Conservation (phyloP, 2,888 invertebrate species). For the Lumbricus terrestris region DNA sequence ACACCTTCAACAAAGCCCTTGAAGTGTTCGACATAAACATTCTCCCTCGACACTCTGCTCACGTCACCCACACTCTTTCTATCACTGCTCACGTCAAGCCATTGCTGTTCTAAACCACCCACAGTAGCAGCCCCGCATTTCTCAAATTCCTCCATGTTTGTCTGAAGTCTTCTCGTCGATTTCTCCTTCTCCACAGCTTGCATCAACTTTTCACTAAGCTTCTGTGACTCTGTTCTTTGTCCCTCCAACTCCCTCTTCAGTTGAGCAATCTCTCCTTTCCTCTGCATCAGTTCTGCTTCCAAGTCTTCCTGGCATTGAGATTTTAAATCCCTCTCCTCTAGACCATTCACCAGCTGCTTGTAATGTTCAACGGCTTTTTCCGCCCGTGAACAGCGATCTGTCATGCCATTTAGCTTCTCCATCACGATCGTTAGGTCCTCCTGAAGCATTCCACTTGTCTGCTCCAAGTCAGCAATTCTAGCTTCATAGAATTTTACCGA, state of each 20-base stretch:
- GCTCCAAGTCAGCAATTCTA: slow-evolving; percentile 9
- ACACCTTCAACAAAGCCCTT: background rate
- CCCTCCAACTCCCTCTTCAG: background rate
- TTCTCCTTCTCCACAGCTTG: background rate
- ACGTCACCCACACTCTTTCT: background rate
- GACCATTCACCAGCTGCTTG: background rate
- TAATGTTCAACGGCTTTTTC: background rate
- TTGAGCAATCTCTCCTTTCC: background rate
- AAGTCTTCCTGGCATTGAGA: background rate
- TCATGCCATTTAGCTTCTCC: background rate
- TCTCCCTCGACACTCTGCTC: background rate
- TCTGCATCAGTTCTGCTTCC: background rate
- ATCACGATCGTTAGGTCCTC: background rate
- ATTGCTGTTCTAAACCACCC: background rate
- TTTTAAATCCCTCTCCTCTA: background rate
- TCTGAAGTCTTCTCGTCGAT: background rate
- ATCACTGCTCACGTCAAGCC: background rate
- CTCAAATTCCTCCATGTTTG: background rate
- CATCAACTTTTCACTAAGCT: background rate
- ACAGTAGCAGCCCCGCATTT: background rate
- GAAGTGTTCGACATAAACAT: background rate
- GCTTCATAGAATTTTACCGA: background rate
- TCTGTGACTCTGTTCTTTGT: background rate
- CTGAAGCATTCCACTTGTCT: background rate
- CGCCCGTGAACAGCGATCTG: background rate